Conservation (phyloP, 2,888 invertebrate species). For the Drosophila macrospina region DNA sequence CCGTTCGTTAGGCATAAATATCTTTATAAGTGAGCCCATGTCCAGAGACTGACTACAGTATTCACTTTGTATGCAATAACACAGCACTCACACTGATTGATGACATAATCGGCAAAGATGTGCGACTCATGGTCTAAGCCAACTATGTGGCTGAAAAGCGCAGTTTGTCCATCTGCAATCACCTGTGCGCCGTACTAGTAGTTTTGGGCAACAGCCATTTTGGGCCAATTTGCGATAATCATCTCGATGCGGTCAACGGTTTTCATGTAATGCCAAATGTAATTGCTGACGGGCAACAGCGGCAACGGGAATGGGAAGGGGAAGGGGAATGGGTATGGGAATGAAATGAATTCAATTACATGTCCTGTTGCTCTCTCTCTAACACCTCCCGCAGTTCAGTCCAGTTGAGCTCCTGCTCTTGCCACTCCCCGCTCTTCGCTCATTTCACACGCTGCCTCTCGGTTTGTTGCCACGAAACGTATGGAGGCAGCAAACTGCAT, state of each 20-base stretch:
- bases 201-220: slow-evolving; percentile 22
- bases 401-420: background rate
- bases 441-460: no score
- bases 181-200: background rate
- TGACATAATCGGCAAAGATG: slow-evolving; percentile 43
- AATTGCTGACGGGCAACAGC: slow-evolving; percentile 37
- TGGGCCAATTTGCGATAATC: slow-evolving; percentile 29
- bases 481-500: slow-evolving; percentile 20
- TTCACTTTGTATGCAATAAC: slow-evolving; percentile 11
- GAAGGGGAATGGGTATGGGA: no score
- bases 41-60: background rate
- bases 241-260: slow-evolving; percentile 18
- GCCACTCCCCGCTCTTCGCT: background rate
- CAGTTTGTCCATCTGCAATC: slow-evolving; percentile 3
- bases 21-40: slow-evolving; percentile 2
- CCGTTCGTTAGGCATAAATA: no score
- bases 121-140: slow-evolving; percentile 40
- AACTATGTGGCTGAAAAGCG: slow-evolving; percentile 1
- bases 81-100: slow-evolving; percentile 28
- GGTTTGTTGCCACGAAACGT: slow-evolving; percentile 10
- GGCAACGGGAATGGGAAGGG: slow-evolving; percentile 6
- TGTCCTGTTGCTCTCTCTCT: slow-evolving; percentile 23
- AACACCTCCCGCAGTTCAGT: no score
- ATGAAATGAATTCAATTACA: slow-evolving; percentile 58
- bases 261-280: slow-evolving; percentile 49